These are phyloP conservation scores for Diarsia mendica DNA, from an alignment of 2,888 invertebrate genomes.

Conservation along the genomic window DNA sequence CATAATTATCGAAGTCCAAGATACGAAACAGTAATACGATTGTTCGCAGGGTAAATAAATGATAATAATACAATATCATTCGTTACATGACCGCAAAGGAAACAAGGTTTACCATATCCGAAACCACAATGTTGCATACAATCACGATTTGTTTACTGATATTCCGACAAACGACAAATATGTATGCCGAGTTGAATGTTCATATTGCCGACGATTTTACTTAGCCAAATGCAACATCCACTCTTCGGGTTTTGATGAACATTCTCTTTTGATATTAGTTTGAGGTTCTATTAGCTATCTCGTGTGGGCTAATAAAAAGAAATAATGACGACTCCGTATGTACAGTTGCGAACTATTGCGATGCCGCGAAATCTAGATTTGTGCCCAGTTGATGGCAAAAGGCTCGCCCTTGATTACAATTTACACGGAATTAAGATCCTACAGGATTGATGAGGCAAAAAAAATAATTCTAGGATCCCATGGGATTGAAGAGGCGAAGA, in stretches of 20 bases:
- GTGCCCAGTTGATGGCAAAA: too few relatives aligned
- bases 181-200: constrained; percentile 24
- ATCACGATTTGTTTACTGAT: constrained; percentile 51
- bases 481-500: too few relatives aligned
- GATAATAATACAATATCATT: constrained; percentile 41
- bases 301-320: not conserved
- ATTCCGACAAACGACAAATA: constrained; percentile 47
- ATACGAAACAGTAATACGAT: constrained; percentile 25
- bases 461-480: too few relatives aligned
- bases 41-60: constrained; percentile 53
- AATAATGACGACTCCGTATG: not conserved
- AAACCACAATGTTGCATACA: constrained; percentile 47
- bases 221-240: constrained; percentile 31
- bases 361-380: too few relatives aligned
- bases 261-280: constrained; percentile 11
- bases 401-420: too few relatives aligned
- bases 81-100: constrained; percentile 67
- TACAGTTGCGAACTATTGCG: not conserved
- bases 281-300: not conserved
- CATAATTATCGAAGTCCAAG: not conserved
- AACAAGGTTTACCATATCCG: constrained; percentile 48
- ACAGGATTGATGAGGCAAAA: too few relatives aligned
- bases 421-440: too few relatives aligned
- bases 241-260: constrained; percentile 5
- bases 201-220: constrained; percentile 23